phyloP scores from a whole-genome alignment of 2,113 vertebrate species.

The Nibea albiflora region DNA sequence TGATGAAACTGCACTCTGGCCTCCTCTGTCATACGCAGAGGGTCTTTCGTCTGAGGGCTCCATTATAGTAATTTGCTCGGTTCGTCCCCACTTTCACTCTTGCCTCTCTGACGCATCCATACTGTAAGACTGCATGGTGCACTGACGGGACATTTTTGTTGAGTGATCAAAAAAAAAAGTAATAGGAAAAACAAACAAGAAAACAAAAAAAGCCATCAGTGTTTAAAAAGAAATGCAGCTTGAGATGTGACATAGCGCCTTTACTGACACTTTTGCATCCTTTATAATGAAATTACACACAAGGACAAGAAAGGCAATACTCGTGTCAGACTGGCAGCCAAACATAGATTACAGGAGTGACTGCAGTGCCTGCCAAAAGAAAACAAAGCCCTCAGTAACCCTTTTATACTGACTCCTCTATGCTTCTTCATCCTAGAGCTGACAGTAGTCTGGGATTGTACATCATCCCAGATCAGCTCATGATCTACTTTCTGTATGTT shows the following conservation, averaged over 20 bases:
- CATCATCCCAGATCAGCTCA: constrained; percentile 59
- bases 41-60: constrained; percentile 57
- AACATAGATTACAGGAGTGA: constrained; percentile 67
- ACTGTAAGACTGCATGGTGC: constrained; percentile 16
- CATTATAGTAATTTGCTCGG: constrained; percentile 64
- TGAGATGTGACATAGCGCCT: constrained; percentile 15
- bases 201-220: constrained; percentile 5
- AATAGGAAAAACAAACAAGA: no score
- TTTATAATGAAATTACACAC: constrained; percentile 52
- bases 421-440: constrained; percentile 33
- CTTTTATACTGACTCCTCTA: constrained; percentile 61
- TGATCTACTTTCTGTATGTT: constrained; percentile 43
- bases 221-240: constrained; percentile 22
- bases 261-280: constrained; percentile 23
- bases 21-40: constrained; percentile 48
- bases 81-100: constrained; percentile 7
- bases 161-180: constrained; percentile 5
- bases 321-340: constrained; percentile 54
- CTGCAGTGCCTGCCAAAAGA: constrained; percentile 59
- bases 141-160: constrained; percentile 8
- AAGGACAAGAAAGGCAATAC: constrained; percentile 39
- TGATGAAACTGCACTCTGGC: constrained; percentile 75
- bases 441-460: constrained; percentile 53
- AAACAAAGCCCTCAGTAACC: constrained; percentile 74
- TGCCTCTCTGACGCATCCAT: constrained; percentile 35